These are phyloP conservation scores for Macroteleia sp. DNA, from an alignment of 2,888 invertebrate species.

Conservation along the genomic window DNA sequence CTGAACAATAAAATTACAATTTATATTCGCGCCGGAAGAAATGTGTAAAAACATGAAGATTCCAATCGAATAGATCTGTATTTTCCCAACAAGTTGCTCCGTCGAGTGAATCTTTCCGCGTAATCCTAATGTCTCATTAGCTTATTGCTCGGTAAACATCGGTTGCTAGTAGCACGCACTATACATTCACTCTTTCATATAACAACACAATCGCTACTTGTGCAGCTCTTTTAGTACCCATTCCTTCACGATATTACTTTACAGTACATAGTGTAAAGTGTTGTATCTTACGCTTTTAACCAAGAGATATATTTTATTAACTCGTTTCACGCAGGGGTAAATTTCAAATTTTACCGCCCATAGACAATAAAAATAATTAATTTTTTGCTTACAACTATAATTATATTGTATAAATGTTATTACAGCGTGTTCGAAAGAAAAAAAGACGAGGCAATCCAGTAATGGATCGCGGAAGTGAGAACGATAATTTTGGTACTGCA, in stretches of 20 bases:
- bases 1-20: too few relatives aligned
- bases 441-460: too few relatives aligned
- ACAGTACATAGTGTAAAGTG: conserved; percentile 28
- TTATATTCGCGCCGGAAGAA: too few relatives aligned
- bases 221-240: conserved; percentile 52
- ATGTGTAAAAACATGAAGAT: neutral
- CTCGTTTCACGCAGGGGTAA: conserved; percentile 14
- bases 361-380: too few relatives aligned
- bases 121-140: conserved; percentile 68
- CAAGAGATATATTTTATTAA: conserved; percentile 27
- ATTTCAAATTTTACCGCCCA: too few relatives aligned
- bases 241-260: conserved; percentile 37
- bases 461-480: too few relatives aligned
- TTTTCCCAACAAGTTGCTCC: conserved; percentile 10
- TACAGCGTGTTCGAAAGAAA: too few relatives aligned
- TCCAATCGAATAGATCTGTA: conserved; percentile 12
- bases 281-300: conserved; percentile 15
- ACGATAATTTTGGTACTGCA: too few relatives aligned
- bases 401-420: too few relatives aligned
- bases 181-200: conserved; percentile 52
- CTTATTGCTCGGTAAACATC: conserved; percentile 68
- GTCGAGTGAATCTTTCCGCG: conserved; percentile 40
- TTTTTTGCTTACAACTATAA: too few relatives aligned
- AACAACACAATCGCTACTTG: conserved; percentile 54
- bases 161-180: conserved; percentile 61